Evolutionary conservation across 1,140 invertebrate genomes (phyloP).

Genomic region (Eubasilissa regina): DNA sequence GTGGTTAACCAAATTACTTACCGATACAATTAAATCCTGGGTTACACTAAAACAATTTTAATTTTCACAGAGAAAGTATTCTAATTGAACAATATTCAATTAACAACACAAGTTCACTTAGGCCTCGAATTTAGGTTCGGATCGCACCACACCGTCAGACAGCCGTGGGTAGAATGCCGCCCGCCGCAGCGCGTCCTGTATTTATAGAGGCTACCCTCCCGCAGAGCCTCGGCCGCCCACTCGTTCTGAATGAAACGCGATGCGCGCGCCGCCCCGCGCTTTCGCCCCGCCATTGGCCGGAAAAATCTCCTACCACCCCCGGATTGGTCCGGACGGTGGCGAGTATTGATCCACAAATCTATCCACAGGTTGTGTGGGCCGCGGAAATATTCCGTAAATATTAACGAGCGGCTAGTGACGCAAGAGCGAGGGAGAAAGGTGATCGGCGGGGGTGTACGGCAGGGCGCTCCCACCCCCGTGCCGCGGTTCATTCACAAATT

Average conservation of each 20-base stretch:
- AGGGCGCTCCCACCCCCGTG: slow-evolving; percentile 26
- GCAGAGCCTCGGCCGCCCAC: slow-evolving; percentile 72
- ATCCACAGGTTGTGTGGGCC: slow-evolving; percentile 61
- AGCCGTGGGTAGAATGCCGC: slow-evolving; percentile 49
- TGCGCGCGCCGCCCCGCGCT: slow-evolving; percentile 60
- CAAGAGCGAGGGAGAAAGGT: slow-evolving; percentile 45
- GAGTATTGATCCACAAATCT: slow-evolving; percentile 54
- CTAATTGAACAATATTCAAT: too few relatives aligned
- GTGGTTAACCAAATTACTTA: too few relatives aligned
- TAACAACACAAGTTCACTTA: slow-evolving; percentile 26
- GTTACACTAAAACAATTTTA: too few relatives aligned
- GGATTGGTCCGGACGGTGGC: slow-evolving; percentile 46
- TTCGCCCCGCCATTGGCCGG: slow-evolving; percentile 69
- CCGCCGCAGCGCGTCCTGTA: slow-evolving; percentile 61
- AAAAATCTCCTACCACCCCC: slow-evolving; percentile 72
- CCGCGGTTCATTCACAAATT: slow-evolving; percentile 59
- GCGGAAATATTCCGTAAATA: slow-evolving; percentile 58
- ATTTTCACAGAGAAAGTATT: too few relatives aligned
- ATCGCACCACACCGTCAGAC: slow-evolving; percentile 25
- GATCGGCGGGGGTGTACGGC: slow-evolving; percentile 34
- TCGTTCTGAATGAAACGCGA: slow-evolving; percentile 72
- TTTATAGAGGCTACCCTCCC: slow-evolving; percentile 71
- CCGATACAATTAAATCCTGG: too few relatives aligned
- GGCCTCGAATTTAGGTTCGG: not conserved
- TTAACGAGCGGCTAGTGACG: slow-evolving; percentile 55